Conservation (phyloP, 2,113 vertebrate species). For the Xyliphius kryptos region DNA sequence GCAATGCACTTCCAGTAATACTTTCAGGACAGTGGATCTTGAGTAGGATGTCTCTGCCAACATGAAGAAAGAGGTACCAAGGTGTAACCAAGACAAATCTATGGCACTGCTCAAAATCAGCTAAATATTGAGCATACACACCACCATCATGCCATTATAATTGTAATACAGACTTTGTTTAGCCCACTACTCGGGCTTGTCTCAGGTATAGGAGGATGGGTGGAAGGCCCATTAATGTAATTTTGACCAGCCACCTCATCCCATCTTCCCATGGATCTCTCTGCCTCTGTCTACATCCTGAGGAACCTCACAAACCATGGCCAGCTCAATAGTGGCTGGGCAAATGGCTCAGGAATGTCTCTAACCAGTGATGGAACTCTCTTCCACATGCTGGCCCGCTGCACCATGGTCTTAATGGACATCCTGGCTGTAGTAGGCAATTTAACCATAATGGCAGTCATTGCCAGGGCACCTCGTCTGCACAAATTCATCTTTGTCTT, state of each 20-base stretch:
- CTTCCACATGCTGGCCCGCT: constrained; percentile 74
- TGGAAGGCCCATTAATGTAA: constrained; percentile 74
- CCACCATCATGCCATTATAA: constrained; percentile 24
- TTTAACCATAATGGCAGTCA: constrained; percentile 85
- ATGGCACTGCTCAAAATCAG: too few species aligned
- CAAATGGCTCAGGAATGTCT: constrained; percentile 65
- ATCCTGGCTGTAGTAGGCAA: constrained; percentile 86
- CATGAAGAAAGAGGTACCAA: too few species aligned
- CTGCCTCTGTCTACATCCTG: constrained; percentile 60
- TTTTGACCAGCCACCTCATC: constrained; percentile 58
- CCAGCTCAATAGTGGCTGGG: constrained; percentile 49
- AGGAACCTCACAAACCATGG: constrained; percentile 62
- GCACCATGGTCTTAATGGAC: constrained; percentile 88
- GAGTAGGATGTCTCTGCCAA: too few species aligned
- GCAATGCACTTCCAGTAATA: too few species aligned
- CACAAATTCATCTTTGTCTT: constrained; percentile 95
- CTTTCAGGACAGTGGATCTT: too few species aligned
- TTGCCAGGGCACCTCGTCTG: constrained; percentile 83
- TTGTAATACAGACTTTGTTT: constrained; percentile 37
- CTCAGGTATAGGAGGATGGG: constrained; percentile 80
- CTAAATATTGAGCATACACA: too few species aligned
- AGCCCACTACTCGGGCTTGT: constrained; percentile 47
- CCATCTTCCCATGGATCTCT: constrained; percentile 82
- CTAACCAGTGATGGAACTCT: constrained; percentile 56
- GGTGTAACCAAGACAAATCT: too few species aligned